Conservation (phyloP, 2,797 vertebrate genomes). For the Cossypha niveicapilla region DNA sequence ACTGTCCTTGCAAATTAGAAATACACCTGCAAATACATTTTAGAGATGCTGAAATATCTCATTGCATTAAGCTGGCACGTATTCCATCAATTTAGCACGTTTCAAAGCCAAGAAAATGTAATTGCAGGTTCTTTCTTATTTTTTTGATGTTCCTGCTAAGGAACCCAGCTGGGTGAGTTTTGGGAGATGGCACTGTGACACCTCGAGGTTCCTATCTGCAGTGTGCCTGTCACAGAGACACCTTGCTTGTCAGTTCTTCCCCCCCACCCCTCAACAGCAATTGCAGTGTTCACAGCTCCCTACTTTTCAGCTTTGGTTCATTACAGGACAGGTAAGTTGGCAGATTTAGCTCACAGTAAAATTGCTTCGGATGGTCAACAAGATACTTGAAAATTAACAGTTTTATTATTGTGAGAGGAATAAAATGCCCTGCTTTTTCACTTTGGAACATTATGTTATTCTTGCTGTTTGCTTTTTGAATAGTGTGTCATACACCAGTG, state of each 20-base stretch:
- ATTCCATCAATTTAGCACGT: not conserved
- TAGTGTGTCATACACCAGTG: not conserved
- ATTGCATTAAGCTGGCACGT: not conserved
- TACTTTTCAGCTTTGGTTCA: not conserved
- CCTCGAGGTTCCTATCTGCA: not conserved
- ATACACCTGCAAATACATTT: not conserved
- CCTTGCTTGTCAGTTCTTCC: not conserved
- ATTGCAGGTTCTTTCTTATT: not conserved
- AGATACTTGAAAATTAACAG: not conserved
- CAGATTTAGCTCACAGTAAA: not conserved
- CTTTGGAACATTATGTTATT: not conserved
- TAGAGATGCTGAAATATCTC: not conserved
- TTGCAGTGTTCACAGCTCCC: not conserved
- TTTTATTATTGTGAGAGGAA: not conserved
- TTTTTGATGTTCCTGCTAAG: not conserved
- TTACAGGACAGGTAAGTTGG: not conserved
- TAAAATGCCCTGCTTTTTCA: not conserved
- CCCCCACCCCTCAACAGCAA: not conserved
- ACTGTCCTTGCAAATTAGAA: not conserved
- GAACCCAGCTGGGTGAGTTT: not conserved
- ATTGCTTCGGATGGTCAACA: not conserved
- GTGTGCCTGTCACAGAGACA: not conserved
- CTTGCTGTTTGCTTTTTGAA: not conserved
- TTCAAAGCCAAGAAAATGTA: constrained; percentile 17
- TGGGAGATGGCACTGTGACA: not conserved